Percentiles rank a stretch among this genome's conserved stretches.
These are phyloP conservation scores for Scaptodrosophila lebanonensis DNA, from an alignment of 1,140 invertebrate genomes.

Conservation along the genomic window DNA sequence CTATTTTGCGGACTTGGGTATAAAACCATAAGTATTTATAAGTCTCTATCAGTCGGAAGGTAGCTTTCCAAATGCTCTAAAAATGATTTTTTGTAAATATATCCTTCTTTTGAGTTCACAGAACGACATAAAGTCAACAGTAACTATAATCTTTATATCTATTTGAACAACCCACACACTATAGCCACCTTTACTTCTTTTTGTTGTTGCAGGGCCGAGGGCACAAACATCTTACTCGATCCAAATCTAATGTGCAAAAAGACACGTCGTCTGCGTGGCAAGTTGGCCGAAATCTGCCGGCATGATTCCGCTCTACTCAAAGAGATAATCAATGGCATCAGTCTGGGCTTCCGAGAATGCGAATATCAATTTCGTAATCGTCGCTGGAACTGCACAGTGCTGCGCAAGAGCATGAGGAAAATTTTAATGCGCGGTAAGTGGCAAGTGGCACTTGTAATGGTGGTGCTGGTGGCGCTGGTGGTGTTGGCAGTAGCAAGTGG, in stretches of 20 bases:
- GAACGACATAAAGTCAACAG: no score
- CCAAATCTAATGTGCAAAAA: constrained; percentile 91
- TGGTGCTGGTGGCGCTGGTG: no score
- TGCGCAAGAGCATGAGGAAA: constrained; percentile 86
- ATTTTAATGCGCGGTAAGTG: constrained; percentile 87
- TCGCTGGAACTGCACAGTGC: constrained; percentile 90
- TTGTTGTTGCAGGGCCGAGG: constrained; percentile 81
- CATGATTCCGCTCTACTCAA: constrained; percentile 83
- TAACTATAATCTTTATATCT: constrained; percentile 3
- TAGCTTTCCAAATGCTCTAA: no score
- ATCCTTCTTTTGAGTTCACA: no score
- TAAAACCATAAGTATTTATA: no score
- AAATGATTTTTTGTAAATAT: no score
- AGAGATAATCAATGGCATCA: constrained; percentile 87
- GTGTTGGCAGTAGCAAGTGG: no score
- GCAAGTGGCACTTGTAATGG: no score
- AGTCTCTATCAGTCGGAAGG: no score
- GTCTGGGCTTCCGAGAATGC: constrained; percentile 88
- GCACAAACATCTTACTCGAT: constrained; percentile 91
- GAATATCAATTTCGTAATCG: constrained; percentile 90
- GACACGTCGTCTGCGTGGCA: constrained; percentile 84
- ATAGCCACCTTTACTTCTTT: not conserved
- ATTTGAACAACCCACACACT: no score
- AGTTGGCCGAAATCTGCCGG: constrained; percentile 87
- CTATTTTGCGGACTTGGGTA: no score